Conservation (phyloP, 2,113 vertebrate species). For the Tenebrosternarchus preto region DNA sequence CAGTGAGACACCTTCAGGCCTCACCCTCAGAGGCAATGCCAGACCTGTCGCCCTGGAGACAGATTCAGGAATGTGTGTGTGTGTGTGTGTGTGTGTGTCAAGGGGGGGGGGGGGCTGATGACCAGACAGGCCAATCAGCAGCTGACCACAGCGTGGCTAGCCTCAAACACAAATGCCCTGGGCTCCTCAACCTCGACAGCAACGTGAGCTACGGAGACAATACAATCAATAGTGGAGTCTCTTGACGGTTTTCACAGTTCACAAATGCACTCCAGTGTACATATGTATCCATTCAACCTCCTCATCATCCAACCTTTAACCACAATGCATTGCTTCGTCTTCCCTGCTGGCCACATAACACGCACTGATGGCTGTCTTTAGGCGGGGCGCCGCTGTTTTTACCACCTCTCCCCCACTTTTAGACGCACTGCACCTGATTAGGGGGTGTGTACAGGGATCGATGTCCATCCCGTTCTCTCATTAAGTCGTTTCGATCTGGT, state of each 20-base stretch:
- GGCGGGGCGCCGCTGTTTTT: neutral
- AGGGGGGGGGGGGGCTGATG: neutral
- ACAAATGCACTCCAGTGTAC: neutral
- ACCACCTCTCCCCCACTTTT: neutral
- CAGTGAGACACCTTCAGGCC: neutral
- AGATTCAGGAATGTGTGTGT: neutral
- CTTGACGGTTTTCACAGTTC: neutral
- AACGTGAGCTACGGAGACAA: neutral
- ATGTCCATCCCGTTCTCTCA: slow-evolving; percentile 16
- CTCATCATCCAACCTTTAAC: neutral
- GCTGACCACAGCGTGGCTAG: neutral
- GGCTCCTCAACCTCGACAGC: neutral
- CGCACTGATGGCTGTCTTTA: neutral
- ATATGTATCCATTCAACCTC: neutral
- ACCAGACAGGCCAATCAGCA: neutral
- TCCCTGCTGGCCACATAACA: neutral
- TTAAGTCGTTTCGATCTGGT: slow-evolving; percentile 36
- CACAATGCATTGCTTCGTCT: neutral
- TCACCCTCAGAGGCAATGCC: neutral
- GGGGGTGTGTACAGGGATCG: neutral
- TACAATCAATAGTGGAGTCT: neutral
- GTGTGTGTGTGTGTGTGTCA: too few relatives aligned
- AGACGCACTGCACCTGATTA: neutral
- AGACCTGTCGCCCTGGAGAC: neutral
- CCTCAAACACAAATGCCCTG: neutral